phyloP scores from a whole-genome alignment of 2,797 vertebrate species.

The Pygocentrus nattereri region DNA sequence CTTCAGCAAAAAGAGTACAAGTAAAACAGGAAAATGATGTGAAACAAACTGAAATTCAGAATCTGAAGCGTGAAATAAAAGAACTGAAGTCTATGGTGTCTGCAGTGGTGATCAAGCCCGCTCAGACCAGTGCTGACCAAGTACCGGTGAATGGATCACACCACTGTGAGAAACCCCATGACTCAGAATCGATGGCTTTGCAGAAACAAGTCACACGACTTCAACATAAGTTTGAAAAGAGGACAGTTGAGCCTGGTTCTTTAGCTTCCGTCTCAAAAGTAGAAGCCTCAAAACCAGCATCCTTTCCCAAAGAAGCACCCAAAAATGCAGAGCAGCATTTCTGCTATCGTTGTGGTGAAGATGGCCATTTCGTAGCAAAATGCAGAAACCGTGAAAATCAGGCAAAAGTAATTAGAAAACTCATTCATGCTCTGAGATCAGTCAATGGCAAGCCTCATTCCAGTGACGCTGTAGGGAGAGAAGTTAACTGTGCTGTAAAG shows the following conservation, averaged over 20 bases:
- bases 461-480: background rate
- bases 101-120: background rate
- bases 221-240: too few relatives aligned
- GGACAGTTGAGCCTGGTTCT: too few relatives aligned
- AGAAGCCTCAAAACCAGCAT: background rate
- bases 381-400: conserved; percentile 21
- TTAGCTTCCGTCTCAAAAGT: too few relatives aligned
- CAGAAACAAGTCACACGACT: conserved; percentile 17
- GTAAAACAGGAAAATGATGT: conserved; percentile 9
- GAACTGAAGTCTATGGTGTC: conserved; percentile 21
- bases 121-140: background rate
- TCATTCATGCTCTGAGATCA: conserved; percentile 6
- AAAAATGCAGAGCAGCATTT: background rate
- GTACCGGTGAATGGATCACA: too few relatives aligned
- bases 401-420: conserved; percentile 29
- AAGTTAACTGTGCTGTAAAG: background rate
- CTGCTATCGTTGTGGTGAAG: conserved; percentile 38
- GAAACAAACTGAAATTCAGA: conserved; percentile 30
- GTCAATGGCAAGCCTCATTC: background rate
- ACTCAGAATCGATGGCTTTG: background rate
- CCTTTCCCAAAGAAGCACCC: background rate
- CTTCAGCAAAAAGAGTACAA: background rate
- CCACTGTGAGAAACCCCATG: too few relatives aligned
- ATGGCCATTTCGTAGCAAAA: conserved; percentile 24
- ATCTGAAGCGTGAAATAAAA: conserved; percentile 24